These are phyloP conservation scores for Sebastes kiyomatsui DNA, from an alignment of 2,797 vertebrate genomes.

Conservation along the genomic window DNA sequence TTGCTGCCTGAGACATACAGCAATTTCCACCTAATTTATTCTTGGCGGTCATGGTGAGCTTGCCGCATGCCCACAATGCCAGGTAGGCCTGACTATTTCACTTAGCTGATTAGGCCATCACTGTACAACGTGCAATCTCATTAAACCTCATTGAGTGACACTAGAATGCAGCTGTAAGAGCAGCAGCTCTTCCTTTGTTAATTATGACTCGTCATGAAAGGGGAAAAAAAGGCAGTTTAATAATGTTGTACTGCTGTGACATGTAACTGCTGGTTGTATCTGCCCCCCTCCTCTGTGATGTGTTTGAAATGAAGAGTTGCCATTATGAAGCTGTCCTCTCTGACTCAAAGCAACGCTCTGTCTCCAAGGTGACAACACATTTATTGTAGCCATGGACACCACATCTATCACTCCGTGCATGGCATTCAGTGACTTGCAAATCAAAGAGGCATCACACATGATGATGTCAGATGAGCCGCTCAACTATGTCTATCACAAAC, in stretches of 20 bases:
- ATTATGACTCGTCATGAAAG: slow-evolving; percentile 19
- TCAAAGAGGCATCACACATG: slow-evolving; percentile 40
- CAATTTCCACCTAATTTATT: slow-evolving; percentile 75
- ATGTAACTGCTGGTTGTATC: not conserved
- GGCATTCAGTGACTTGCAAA: slow-evolving; percentile 60
- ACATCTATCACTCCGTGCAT: slow-evolving; percentile 61
- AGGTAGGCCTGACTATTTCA: slow-evolving; percentile 40
- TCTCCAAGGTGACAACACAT: slow-evolving; percentile 80
- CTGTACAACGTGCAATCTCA: slow-evolving; percentile 33
- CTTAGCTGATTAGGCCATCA: slow-evolving; percentile 45
- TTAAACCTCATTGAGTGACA: slow-evolving; percentile 47
- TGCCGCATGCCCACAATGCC: slow-evolving; percentile 18
- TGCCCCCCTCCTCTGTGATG: slow-evolving; percentile 4
- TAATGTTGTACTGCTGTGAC: not conserved
- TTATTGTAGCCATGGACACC: slow-evolving; percentile 77
- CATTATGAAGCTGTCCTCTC: slow-evolving; percentile 55
- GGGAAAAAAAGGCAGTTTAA: not conserved
- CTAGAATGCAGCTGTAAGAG: slow-evolving; percentile 19
- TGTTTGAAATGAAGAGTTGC: slow-evolving; percentile 48
- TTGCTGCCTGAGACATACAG: slow-evolving; percentile 71
- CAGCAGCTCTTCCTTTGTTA: slow-evolving; percentile 1
- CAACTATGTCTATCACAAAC: slow-evolving; percentile 16
- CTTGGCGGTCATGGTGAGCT: slow-evolving; percentile 38
- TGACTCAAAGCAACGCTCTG: slow-evolving; percentile 60
- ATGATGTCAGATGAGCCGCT: slow-evolving; percentile 31